Evolutionary conservation across 2,888 invertebrate species (phyloP).

Genomic region (Platycnemis pennipes): DNA sequence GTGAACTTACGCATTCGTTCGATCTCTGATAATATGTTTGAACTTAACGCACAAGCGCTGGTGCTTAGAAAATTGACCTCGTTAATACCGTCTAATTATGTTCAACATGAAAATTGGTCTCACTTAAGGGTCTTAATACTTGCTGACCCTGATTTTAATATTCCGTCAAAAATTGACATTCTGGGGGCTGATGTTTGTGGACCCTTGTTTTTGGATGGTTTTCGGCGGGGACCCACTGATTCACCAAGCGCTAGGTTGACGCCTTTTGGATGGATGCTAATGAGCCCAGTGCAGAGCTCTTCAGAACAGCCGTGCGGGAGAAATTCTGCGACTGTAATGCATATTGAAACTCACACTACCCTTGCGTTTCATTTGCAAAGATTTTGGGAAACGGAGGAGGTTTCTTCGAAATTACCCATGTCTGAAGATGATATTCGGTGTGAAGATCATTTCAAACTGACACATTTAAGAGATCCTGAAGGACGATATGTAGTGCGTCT

Average conservation of each 20-base stretch:
- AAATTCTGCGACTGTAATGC: not conserved
- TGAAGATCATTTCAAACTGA: not conserved
- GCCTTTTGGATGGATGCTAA: not conserved
- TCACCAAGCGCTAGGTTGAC: not conserved
- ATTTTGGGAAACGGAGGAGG: slow-evolving; percentile 10
- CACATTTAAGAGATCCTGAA: not conserved
- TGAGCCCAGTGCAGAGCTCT: not conserved
- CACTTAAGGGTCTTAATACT: no score
- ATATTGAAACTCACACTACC: not conserved
- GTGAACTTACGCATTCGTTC: not conserved
- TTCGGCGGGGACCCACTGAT: not conserved
- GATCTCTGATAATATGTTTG: not conserved
- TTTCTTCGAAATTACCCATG: not conserved
- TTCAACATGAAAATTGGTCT: no score
- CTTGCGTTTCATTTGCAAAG: not conserved
- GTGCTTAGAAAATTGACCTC: no score
- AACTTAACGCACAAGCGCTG: no score
- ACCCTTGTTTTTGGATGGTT: not conserved
- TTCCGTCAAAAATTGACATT: no score
- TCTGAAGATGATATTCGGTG: not conserved
- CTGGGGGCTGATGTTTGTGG: no score
- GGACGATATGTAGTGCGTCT: not conserved
- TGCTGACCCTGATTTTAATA: no score
- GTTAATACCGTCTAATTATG: no score
- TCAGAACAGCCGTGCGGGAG: not conserved